These are phyloP conservation scores for Aleadryas rufinucha DNA, from an alignment of 2,113 vertebrate genomes.

Conservation along the genomic window DNA sequence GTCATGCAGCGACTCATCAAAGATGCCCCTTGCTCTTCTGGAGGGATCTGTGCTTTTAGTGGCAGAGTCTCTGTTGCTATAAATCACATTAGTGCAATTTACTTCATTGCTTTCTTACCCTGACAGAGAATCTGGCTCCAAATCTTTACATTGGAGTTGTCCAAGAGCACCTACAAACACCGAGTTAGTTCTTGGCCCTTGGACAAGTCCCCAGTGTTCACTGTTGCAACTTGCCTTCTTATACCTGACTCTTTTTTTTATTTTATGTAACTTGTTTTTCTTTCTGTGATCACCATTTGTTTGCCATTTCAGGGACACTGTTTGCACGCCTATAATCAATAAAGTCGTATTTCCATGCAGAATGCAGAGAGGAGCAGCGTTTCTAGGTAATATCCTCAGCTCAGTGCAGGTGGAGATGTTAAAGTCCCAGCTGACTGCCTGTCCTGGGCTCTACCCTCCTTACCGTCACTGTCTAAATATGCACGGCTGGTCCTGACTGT, in stretches of 20 bases:
- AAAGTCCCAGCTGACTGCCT: background rate
- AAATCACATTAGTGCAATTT: constrained; percentile 2
- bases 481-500: background rate
- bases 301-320: background rate
- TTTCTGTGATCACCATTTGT: background rate
- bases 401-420: background rate
- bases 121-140: background rate
- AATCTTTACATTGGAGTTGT: background rate
- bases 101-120: background rate
- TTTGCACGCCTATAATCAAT: background rate
- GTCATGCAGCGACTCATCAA: background rate
- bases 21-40: constrained; percentile 1
- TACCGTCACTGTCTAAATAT: background rate
- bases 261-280: background rate
- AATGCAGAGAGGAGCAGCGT: background rate
- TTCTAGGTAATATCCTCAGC: background rate
- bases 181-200: constrained; percentile 15
- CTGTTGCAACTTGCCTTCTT: constrained; percentile 50
- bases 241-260: background rate
- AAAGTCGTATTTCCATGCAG: background rate
- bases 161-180: background rate
- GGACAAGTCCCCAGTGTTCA: constrained; percentile 23
- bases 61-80: background rate
- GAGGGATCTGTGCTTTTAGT: constrained; percentile 2
- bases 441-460: background rate